phyloP scores from a whole-genome alignment of 2,113 vertebrate genomes.

The Urocolius indicus region DNA sequence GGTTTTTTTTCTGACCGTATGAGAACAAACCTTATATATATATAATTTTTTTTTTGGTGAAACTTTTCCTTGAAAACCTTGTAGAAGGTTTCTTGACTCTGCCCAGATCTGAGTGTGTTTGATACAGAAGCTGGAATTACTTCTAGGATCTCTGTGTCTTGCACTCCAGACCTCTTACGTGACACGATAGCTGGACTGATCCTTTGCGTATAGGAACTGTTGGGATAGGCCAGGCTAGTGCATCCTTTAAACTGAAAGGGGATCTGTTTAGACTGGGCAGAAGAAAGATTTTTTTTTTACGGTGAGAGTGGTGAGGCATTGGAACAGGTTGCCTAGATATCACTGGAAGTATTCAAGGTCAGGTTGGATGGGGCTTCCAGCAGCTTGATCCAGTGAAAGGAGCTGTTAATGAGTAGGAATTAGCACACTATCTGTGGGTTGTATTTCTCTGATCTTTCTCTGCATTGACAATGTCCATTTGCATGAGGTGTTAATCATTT shows the following conservation, averaged over 20 bases:
- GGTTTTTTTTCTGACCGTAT: not conserved
- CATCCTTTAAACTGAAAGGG: not conserved
- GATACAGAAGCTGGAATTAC: not conserved
- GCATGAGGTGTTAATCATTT: fast-evolving
- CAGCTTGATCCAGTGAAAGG: no score
- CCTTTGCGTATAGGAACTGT: fast-evolving
- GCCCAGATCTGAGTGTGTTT: not conserved
- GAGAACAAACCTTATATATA: fast-evolving
- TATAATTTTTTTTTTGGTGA: not conserved
- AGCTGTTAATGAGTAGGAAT: not conserved
- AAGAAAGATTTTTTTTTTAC: not conserved
- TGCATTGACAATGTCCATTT: not conserved
- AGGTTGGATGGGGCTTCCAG: not conserved
- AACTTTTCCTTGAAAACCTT: not conserved
- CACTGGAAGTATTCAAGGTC: not conserved
- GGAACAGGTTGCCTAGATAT: not conserved
- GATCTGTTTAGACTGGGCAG: fast-evolving
- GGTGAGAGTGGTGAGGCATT: no score
- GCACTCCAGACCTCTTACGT: not conserved
- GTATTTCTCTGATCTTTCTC: not conserved
- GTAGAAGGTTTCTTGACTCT: not conserved
- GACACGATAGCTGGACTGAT: not conserved
- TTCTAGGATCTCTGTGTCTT: not conserved
- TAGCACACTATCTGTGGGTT: fast-evolving
- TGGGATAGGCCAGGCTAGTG: not conserved